Conservation (phyloP, 2,888 invertebrate species). For the Drosophila siamana region DNA sequence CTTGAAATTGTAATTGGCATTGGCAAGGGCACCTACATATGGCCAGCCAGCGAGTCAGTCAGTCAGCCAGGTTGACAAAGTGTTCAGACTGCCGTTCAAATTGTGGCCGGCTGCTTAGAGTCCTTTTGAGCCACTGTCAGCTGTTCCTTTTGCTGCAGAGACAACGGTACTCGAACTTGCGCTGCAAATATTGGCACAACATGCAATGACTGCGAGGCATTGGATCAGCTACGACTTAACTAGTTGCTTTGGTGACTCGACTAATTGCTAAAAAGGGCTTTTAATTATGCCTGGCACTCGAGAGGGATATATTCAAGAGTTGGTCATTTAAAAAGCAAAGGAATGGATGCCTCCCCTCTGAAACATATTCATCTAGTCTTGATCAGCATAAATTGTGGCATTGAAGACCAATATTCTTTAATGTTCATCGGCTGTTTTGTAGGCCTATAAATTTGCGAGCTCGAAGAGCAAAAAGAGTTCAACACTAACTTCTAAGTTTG, state of each 20-base stretch:
- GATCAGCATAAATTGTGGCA: no score
- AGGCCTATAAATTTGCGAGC: no score
- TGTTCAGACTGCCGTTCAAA: background rate
- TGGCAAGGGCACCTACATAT: slow-evolving; percentile 82
- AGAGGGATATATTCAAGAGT: background rate
- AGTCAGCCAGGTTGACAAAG: background rate
- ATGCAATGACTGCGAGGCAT: slow-evolving; percentile 12
- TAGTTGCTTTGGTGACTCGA: background rate
- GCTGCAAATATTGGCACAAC: slow-evolving; percentile 6
- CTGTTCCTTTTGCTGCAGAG: slow-evolving; percentile 32
- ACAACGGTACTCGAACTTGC: slow-evolving; percentile 9
- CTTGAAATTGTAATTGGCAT: slow-evolving; percentile 83
- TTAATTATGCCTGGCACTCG: background rate
- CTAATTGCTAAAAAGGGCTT: background rate
- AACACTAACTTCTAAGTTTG: no score
- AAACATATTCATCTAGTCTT: no score
- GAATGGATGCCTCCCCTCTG: no score
- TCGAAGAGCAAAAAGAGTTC: no score
- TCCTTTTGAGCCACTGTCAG: slow-evolving; percentile 42
- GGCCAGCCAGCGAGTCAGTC: background rate
- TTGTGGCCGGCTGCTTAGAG: slow-evolving; percentile 9
- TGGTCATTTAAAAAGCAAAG: no score
- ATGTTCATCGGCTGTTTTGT: no score
- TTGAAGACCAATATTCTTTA: no score
- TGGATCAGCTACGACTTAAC: background rate